Evolutionary conservation across 2,888 invertebrate genomes (phyloP), one percentile per base, ranked within the genome.

Genomic region (Tipula helvola): DNA sequence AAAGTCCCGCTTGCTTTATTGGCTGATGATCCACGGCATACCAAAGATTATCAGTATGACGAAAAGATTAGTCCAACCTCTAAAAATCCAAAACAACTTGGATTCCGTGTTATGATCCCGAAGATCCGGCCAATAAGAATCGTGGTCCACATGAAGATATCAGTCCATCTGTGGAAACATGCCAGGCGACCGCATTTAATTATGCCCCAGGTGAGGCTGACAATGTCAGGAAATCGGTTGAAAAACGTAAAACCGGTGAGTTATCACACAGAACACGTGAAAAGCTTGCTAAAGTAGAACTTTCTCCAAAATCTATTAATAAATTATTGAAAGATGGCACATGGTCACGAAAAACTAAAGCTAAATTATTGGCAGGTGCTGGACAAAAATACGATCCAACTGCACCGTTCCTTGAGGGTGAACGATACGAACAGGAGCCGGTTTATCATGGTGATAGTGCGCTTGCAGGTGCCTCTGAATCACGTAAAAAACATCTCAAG

Each of bases 201-300:
- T 97, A 97, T 90, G 97, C 97, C 0, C 97, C 97, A 0, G 97
- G 97, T 0, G 96, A 97, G 92, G 96, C 95, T 39, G 94, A 94
- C 87, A 95, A 95, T 88, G 92, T 96, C 0, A 95, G 94, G 41
- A 95, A 95, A 91, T 95, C 95, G 83, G 95, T 95, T 12, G 95
- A 95, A 88, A 96, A 96, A 89, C 92, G 95, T 5, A 95, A 95
- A 90, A 94, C 94, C 1, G 92, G 92, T 83, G 92, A 92, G 87
- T 52, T 92, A 86, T 91, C 91, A 2, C 92, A 92, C 0, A 90
- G 90, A 87, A 91, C 91, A 0, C 90, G 90, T 41, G 92, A 92
- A 13, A 92, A 92, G 87, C 88, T 91, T 16, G 90, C 90, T 83
- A 91, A 91, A 83, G 91, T 91, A 4, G 90, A 91, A 86, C 83